Evolutionary conservation across 2,888 invertebrate genomes (phyloP).

Genomic region (Drosophila pegasa): DNA sequence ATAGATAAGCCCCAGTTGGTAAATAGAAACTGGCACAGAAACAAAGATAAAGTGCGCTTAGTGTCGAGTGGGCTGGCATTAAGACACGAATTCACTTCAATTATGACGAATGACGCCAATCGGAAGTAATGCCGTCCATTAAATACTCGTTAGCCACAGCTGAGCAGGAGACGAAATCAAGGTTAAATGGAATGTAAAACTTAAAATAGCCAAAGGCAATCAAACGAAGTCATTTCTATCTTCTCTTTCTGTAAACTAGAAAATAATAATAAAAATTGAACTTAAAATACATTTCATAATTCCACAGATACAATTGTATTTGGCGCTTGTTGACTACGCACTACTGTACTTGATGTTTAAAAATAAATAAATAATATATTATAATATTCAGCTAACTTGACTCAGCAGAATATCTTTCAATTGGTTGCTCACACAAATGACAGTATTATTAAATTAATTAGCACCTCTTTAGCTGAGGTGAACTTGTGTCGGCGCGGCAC

Average conservation of each 20-base stretch:
- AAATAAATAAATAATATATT: constrained; percentile 11
- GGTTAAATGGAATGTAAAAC: not conserved
- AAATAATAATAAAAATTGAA: not conserved
- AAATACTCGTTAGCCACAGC: constrained; percentile 23
- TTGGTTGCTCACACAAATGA: constrained; percentile 42
- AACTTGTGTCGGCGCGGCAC: constrained; percentile 30
- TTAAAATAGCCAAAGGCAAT: not conserved
- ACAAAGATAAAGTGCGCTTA: constrained; percentile 52
- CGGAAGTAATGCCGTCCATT: constrained; percentile 28
- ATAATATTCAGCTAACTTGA: not conserved
- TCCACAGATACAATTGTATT: not conserved
- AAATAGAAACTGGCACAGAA: constrained; percentile 45
- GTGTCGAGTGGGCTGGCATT: constrained; percentile 48
- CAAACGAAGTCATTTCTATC: not conserved
- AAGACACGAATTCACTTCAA: constrained; percentile 47
- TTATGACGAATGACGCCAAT: constrained; percentile 62
- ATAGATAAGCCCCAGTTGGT: constrained; percentile 43
- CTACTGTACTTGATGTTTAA: constrained; percentile 12
- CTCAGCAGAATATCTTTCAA: constrained; percentile 25
- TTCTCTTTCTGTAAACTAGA: not conserved
- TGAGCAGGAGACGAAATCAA: not conserved
- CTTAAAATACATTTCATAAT: not conserved
- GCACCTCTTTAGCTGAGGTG: constrained; percentile 26
- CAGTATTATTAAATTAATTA: constrained; percentile 45
- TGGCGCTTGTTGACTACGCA: not conserved